phyloP scores from a whole-genome alignment of 2,113 vertebrate genomes.

The Phycodurus eques region DNA sequence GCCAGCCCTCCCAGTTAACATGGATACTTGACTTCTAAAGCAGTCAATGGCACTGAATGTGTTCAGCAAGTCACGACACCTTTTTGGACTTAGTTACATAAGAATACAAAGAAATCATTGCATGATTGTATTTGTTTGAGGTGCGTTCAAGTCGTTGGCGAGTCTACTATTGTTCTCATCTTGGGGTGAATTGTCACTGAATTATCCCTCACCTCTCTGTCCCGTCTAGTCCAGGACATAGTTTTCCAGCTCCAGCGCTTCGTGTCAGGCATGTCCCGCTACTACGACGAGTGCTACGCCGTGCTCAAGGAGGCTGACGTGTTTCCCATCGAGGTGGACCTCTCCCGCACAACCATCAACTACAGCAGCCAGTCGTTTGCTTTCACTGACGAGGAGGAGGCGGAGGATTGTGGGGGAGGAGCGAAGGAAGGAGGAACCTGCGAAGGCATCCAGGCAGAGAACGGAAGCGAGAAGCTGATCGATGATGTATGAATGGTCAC shows the following conservation, averaged over 20 bases:
- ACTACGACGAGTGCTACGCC: conserved; percentile 91
- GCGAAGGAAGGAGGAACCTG: conserved; percentile 32
- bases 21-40: no score
- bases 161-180: no score
- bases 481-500: conserved; percentile 75
- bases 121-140: no score
- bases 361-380: conserved; percentile 81
- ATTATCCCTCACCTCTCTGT: background rate
- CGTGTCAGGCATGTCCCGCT: conserved; percentile 94
- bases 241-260: conserved; percentile 98
- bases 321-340: conserved; percentile 97
- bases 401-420: conserved; percentile 63
- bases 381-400: conserved; percentile 79
- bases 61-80: no score
- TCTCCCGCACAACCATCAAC: conserved; percentile 89
- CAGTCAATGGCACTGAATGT: no score
- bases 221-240: conserved; percentile 90
- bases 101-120: no score
- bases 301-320: conserved; percentile 91
- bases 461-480: conserved; percentile 83
- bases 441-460: conserved; percentile 63
- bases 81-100: no score
- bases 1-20: no score
- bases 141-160: no score
- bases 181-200: background rate